phyloP scores from a whole-genome alignment of 2,888 invertebrate species.

The Hypsopygia costalis region DNA sequence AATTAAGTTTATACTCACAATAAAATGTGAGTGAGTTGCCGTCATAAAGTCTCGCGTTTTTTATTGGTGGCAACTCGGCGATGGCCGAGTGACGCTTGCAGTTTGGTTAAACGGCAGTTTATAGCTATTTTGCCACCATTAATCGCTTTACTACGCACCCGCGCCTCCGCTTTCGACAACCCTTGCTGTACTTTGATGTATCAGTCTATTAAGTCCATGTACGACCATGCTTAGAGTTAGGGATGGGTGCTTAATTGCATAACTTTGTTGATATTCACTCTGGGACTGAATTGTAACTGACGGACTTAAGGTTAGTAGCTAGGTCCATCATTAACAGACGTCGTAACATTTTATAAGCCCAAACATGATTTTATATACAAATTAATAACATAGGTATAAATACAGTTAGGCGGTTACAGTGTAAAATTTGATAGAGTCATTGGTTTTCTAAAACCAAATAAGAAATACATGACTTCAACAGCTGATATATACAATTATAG shows the following conservation, averaged over 20 bases:
- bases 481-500: no score
- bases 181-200: slow-evolving; percentile 37
- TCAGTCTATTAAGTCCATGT: slow-evolving; percentile 18
- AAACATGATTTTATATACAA: no score
- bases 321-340: neutral
- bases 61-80: slow-evolving; percentile 73
- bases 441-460: no score
- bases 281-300: slow-evolving; percentile 4
- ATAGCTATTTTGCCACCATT: slow-evolving; percentile 79
- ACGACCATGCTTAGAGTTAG: slow-evolving; percentile 5
- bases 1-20: slow-evolving; percentile 81
- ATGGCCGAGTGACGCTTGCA: slow-evolving; percentile 77
- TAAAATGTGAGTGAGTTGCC: slow-evolving; percentile 80
- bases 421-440: no score
- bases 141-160: slow-evolving; percentile 79
- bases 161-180: slow-evolving; percentile 57
- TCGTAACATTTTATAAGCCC: no score
- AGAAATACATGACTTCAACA: no score
- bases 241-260: slow-evolving; percentile 5
- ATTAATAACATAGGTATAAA: no score
- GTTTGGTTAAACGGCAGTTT: slow-evolving; percentile 80
- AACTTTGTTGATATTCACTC: slow-evolving; percentile 8
- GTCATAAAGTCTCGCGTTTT: slow-evolving; percentile 81
- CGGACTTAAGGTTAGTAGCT: neutral
- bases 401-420: no score